Evolutionary conservation across 2,113 vertebrate genomes (phyloP), one percentile per base, ranked within the genome.

Genomic region (Lates calcarifer): DNA sequence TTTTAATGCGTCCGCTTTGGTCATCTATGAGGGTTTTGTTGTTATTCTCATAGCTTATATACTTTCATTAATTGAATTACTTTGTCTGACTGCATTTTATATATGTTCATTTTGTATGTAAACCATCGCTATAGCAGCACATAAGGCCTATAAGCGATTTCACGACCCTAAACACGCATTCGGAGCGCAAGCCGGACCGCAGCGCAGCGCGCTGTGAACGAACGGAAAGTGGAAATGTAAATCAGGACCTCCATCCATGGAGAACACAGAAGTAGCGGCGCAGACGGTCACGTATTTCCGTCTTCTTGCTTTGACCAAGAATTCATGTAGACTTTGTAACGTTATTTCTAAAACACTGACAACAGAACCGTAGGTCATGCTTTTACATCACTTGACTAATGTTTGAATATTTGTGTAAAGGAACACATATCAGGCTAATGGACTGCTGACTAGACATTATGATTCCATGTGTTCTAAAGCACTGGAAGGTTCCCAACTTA

Each of bases 101-200:
- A 28, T 39, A 4, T 17, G 4, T 0, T 0, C 8, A 13, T 49
- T 18, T 28, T 29, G 4, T 43, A 24, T 83, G 72, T 60, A 18
- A 11, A 49, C 47, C 57, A n/a, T 28, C 17, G 10, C 2, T 33
- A 15, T 43, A 3, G 20, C 26, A 22, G 8, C 73, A 49, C 31
- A 24, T 20, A 26, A 26, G 74, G 70, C 61, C 49, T 4, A 2
- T 22, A 18, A 35, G 35, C 7, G 29, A 71, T 56, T 76, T 80
- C 83, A 86, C 75, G 72, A 80, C 60, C 53, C 61, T 39, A 61
- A 33, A 79, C 67, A 4, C 47, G 35, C 71, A 74, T 17, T 74
- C 20, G 17, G 82, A 77, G 85, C 83, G 77, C 76, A 43, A 60
- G 26, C 49, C 1, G 61, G 45, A 62, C 66, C 86, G 72, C 83